Evolutionary conservation across 2,888 invertebrate genomes (phyloP).

Genomic region (Calameuta filiformis): DNA sequence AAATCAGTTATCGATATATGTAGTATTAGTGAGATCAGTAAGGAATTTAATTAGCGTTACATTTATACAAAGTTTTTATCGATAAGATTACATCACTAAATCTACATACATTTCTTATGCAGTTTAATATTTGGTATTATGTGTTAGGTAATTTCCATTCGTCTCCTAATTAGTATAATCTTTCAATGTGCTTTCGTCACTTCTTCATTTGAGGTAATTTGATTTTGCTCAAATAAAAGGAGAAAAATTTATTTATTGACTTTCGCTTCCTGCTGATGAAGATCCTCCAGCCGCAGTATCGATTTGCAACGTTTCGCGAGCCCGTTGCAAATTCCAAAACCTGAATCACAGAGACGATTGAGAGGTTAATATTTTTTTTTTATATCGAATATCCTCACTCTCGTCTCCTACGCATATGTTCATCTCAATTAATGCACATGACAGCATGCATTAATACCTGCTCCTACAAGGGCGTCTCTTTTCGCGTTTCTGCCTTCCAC

Average conservation of each 20-base stretch:
- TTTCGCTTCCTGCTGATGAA: slow-evolving; percentile 59
- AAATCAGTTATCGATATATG: slow-evolving; percentile 22
- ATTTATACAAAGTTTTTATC: slow-evolving; percentile 62
- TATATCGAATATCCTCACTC: background rate
- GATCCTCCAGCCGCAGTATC: slow-evolving; percentile 50
- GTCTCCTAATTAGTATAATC: slow-evolving; percentile 12
- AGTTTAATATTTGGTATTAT: slow-evolving; percentile 63
- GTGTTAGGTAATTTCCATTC: slow-evolving; percentile 36
- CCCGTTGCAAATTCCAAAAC: slow-evolving; percentile 27
- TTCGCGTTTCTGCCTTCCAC: slow-evolving; percentile 73
- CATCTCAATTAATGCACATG: background rate
- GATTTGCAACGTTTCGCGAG: slow-evolving; percentile 36
- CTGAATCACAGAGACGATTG: slow-evolving; percentile 24
- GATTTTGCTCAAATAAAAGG: slow-evolving; percentile 64
- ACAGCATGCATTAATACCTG: slow-evolving; percentile 39
- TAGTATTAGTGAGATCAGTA: slow-evolving; percentile 59
- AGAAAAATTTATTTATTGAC: slow-evolving; percentile 62
- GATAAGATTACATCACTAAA: slow-evolving; percentile 49
- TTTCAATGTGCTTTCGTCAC: slow-evolving; percentile 31
- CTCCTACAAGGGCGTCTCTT: slow-evolving; percentile 80
- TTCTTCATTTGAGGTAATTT: slow-evolving; percentile 62
- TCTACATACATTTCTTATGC: slow-evolving; percentile 56
- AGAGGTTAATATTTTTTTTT: slow-evolving; percentile 3
- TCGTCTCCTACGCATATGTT: background rate
- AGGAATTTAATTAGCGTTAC: slow-evolving; percentile 59